Percentiles rank a stretch among this genome's conserved stretches.
Conservation (phyloP, 2,113 vertebrate species). For the Cyprinodon variegatus region DNA sequence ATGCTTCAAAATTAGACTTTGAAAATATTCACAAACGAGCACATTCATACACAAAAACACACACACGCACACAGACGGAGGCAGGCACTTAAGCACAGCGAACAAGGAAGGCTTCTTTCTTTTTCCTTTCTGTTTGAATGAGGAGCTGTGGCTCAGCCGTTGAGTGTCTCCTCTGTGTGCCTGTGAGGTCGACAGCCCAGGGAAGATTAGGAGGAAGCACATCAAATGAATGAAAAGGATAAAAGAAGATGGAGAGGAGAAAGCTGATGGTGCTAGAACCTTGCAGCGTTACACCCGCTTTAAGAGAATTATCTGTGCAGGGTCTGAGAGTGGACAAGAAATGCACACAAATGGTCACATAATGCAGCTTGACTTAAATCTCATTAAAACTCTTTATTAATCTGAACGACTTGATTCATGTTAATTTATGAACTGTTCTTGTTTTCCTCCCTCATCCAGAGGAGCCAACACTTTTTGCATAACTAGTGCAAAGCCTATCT, state of each 20-base stretch:
- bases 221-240: slow-evolving; percentile 55
- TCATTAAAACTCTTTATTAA: slow-evolving; percentile 19
- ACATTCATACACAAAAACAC: too few relatives aligned
- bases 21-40: slow-evolving; percentile 26
- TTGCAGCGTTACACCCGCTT: slow-evolving; percentile 50
- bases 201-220: slow-evolving; percentile 69
- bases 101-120: slow-evolving; percentile 57
- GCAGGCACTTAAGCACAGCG: slow-evolving; percentile 39
- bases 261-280: slow-evolving; percentile 53
- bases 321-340: slow-evolving; percentile 25
- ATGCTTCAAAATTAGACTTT: slow-evolving; percentile 42
- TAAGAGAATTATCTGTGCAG: slow-evolving; percentile 51
- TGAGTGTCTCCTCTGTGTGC: slow-evolving; percentile 65
- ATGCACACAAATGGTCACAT: neutral
- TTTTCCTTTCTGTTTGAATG: slow-evolving; percentile 56
- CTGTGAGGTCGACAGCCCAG: slow-evolving; percentile 67
- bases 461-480: neutral
- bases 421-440: neutral
- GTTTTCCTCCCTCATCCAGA: neutral
- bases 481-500: slow-evolving; percentile 14
- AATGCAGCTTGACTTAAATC: slow-evolving; percentile 27
- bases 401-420: slow-evolving; percentile 4
- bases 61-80: neutral
- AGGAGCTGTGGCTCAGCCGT: slow-evolving; percentile 57
- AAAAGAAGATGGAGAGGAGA: slow-evolving; percentile 18